These are phyloP conservation scores for Crambe crambe DNA, from an alignment of 37 sponge, comb jelly and placozoan genomes.

Conservation along the genomic window DNA sequence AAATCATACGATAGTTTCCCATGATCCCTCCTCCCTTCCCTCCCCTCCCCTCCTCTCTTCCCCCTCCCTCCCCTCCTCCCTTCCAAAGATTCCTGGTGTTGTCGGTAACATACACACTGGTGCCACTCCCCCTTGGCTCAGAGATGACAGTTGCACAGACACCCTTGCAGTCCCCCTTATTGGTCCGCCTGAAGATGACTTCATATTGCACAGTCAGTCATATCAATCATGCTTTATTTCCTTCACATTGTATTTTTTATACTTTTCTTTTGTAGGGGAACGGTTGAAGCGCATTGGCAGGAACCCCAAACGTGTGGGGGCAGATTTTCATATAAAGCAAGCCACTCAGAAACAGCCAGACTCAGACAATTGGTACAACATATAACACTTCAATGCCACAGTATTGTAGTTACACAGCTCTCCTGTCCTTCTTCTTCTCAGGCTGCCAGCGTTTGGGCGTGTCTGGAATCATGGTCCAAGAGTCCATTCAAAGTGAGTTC, in stretches of 20 bases:
- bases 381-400: not conserved
- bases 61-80: too few species aligned
- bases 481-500: slow-evolving; percentile 60
- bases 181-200: slow-evolving; percentile 73
- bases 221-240: too few species aligned
- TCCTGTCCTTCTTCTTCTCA: slow-evolving; percentile 1
- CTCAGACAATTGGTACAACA: not conserved
- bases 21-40: too few species aligned
- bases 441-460: slow-evolving; percentile 79
- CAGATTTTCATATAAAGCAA: slow-evolving; percentile 61
- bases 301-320: slow-evolving; percentile 83
- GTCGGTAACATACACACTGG: slow-evolving; percentile 73
- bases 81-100: too few species aligned
- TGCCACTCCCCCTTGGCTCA: slow-evolving; percentile 81
- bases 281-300: slow-evolving; percentile 23
- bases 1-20: too few species aligned
- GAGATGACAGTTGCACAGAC: slow-evolving; percentile 21
- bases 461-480: slow-evolving; percentile 85
- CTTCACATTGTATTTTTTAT: too few species aligned
- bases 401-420: not conserved
- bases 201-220: slow-evolving; percentile 53
- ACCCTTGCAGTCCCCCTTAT: not conserved
- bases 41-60: too few species aligned
- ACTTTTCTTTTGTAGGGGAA: slow-evolving; percentile 60
- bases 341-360: not conserved